These are phyloP conservation scores for Myripristis murdjan DNA, from an alignment of 2,797 vertebrate genomes.

Conservation along the genomic window DNA sequence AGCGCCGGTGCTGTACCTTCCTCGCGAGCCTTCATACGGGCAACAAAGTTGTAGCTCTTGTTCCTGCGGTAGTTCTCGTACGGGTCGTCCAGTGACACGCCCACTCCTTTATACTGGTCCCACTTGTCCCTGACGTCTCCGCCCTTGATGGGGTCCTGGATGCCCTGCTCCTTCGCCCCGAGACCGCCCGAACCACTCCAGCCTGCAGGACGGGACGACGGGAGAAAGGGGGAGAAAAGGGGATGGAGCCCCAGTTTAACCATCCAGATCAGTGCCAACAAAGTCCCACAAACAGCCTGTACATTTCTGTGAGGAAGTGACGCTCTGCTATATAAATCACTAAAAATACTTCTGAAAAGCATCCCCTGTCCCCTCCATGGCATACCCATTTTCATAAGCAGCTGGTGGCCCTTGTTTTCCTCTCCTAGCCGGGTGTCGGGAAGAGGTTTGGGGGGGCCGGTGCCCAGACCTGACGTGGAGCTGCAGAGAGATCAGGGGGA, in stretches of 20 bases:
- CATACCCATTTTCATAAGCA: slow-evolving; percentile 99
- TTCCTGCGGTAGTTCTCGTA: slow-evolving; percentile 98
- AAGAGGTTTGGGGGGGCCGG: slow-evolving; percentile 82
- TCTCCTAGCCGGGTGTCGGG: slow-evolving; percentile 92
- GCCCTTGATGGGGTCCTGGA: slow-evolving; percentile 98
- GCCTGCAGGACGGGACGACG: slow-evolving; percentile 76
- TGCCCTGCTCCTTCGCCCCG: slow-evolving; percentile 97
- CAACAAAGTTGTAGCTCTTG: slow-evolving; percentile 99
- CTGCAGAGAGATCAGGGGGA: slow-evolving; percentile 51
- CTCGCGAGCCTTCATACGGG: slow-evolving; percentile 97
- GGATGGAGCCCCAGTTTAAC: no score
- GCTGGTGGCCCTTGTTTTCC: slow-evolving; percentile 98
- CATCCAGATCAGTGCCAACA: no score
- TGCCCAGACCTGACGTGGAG: slow-evolving; percentile 82
- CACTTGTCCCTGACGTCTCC: slow-evolving; percentile 97
- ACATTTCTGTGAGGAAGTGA: no score
- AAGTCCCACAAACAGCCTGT: no score
- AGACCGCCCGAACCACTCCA: slow-evolving; percentile 97
- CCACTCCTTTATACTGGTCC: slow-evolving; percentile 99
- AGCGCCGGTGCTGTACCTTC: slow-evolving; percentile 88
- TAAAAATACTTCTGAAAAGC: no score
- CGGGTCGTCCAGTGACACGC: slow-evolving; percentile 95
- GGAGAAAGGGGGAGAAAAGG: not conserved
- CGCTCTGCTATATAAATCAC: no score
- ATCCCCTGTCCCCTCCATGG: no score